phyloP scores from a whole-genome alignment of 2,113 vertebrate genomes.

The Thinocorus orbignyianus region DNA sequence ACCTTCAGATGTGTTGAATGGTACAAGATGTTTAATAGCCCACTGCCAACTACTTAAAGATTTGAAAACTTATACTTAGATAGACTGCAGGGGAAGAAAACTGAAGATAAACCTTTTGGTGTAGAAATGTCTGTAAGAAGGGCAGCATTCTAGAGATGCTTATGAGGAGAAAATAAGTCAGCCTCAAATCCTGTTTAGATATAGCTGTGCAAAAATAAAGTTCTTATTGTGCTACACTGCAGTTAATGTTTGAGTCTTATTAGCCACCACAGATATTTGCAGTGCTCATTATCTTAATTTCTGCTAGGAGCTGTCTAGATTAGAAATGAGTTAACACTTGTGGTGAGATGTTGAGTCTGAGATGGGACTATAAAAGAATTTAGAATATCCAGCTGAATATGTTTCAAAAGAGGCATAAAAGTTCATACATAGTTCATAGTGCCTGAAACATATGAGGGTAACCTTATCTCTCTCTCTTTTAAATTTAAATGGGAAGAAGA shows the following conservation, averaged over 20 bases:
- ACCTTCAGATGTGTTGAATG: not conserved
- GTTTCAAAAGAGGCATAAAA: not conserved
- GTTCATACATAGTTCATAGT: not conserved
- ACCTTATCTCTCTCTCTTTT: not conserved
- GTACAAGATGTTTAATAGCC: not conserved
- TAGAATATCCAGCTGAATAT: not conserved
- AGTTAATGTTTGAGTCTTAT: not conserved
- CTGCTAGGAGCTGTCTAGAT: not conserved
- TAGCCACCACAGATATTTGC: not conserved
- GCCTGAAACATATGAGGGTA: not conserved
- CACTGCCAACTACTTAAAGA: not conserved
- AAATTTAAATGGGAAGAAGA: not conserved
- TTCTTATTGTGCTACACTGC: not conserved
- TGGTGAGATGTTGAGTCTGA: not conserved
- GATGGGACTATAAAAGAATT: not conserved
- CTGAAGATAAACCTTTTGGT: not conserved
- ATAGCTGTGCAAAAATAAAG: not conserved
- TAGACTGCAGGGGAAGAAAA: too few species aligned
- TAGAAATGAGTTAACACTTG: not conserved
- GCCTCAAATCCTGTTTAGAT: not conserved
- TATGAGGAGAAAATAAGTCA: not conserved
- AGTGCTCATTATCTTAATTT: not conserved
- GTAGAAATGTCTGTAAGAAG: not conserved
- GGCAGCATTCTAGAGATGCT: not conserved
- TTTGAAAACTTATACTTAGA: not conserved